phyloP scores from a whole-genome alignment of 2,113 vertebrate genomes.

The Stigmatopora argus region DNA sequence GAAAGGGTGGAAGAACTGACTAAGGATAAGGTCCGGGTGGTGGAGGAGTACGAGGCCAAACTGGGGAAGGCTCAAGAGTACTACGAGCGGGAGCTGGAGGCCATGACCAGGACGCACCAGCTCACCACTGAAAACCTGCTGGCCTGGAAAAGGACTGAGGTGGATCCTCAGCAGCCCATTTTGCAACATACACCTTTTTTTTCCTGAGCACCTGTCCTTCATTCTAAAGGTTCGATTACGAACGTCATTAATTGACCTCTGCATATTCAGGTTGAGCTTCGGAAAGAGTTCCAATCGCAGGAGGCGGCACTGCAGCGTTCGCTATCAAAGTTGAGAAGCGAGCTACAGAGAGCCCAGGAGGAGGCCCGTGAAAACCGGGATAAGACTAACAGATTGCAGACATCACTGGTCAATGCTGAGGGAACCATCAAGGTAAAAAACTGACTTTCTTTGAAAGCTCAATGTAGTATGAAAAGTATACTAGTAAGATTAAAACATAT shows the following conservation, averaged over 20 bases:
- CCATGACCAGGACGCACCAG: slow-evolving; percentile 88
- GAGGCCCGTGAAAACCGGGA: slow-evolving; percentile 84
- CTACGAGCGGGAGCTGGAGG: slow-evolving; percentile 91
- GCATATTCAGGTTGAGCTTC: slow-evolving; percentile 73
- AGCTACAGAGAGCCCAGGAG: slow-evolving; percentile 86
- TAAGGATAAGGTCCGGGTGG: slow-evolving; percentile 79
- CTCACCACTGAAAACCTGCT: slow-evolving; percentile 91
- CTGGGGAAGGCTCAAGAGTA: slow-evolving; percentile 87
- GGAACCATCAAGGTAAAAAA: slow-evolving; percentile 79
- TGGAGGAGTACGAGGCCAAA: slow-evolving; percentile 91
- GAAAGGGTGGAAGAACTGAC: slow-evolving; percentile 80
- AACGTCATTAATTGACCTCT: not conserved
- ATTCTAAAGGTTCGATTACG: not conserved
- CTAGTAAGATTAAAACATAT: no score
- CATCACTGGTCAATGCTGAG: slow-evolving; percentile 82
- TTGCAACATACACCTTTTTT: no score
- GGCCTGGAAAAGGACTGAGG: slow-evolving; percentile 90
- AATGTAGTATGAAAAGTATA: not conserved
- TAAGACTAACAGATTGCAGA: slow-evolving; percentile 89
- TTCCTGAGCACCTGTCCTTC: no score
- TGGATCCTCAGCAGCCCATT: slow-evolving; percentile 6
- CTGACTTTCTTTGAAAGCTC: not conserved
- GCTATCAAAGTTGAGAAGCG: slow-evolving; percentile 67
- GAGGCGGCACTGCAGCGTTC: slow-evolving; percentile 85
- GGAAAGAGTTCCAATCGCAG: slow-evolving; percentile 91